Evolutionary conservation across 2,888 invertebrate species (phyloP), one percentile per base, ranked within the genome.

Genomic region (Drosophila flavopinicola): DNA sequence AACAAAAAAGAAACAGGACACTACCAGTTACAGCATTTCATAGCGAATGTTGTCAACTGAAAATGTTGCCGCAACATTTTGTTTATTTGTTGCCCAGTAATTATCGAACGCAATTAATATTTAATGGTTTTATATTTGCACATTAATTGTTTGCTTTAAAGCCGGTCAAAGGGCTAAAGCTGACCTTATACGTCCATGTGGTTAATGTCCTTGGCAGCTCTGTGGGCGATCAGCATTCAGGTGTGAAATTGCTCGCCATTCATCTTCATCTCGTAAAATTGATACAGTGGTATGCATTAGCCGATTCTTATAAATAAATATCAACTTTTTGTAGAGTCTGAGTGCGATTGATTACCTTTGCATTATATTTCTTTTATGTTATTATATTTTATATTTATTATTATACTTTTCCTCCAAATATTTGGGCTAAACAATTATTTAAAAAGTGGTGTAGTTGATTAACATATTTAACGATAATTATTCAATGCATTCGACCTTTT

Each of bases 161-260:
- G 47, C 32, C 42, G 27, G 32, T 23, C 58, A 45, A 59, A 44
- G 41, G 48, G 45, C 11, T 35, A 11, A n/a, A 47, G 25, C 10
- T 52, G 38, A 35, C 65, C 57, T 17, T 32, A 20, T 2, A 13
- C 23, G 10, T 6, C n/a, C 20, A 10, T 25, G 13, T 35, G 27
- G 58, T 49, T 75, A 78, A 85, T 57, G 35, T 47, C 33, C 52
- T 29, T 59, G 80, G 49, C 84, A 77, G 69, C 53, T 66, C 45
- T 38, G 68, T 48, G 45, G 67, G 57, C 63, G 61, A 66, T 76
- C 82, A 67, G 59, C 71, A 58, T 33, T 88, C 75, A 86, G 77
- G 85, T 88, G 88, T 88, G 54, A 86, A 85, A 89, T 88, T 88
- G 78, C 71, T 49, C 33, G 48, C 29, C 67, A 63, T 69, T 65